Evolutionary conservation across 1,140 invertebrate species (phyloP), one percentile per base, ranked within the genome.

Genomic region (Drosophila simulans): DNA sequence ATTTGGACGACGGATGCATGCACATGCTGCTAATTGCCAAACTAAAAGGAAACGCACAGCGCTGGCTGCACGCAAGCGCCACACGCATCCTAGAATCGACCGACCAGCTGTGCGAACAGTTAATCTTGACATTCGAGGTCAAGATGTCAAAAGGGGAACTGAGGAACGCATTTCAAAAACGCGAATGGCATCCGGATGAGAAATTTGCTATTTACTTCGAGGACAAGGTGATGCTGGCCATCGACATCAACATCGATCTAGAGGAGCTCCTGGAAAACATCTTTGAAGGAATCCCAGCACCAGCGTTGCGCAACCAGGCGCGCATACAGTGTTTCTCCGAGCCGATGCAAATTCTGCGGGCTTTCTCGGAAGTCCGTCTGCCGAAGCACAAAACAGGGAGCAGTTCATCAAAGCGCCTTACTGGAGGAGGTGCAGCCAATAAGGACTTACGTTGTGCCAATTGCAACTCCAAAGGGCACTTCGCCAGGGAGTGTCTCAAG

Each of bases 191-290:
- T 31, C 5, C 7, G 2, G 27, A 31, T 7, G 27, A 31, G 2
- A 31, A 17, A 4, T 51, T 51, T 3, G 49, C 49, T 1, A 1
- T 5, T 3, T 52, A 52, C 2, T 52, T 52, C 11, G 49, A 34
- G 2, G 49, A 35, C 3, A 52, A 52, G 3, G 17, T 52, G 10
- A 52, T 52, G 49, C 13, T 52, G n/a, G 49, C 27, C 8, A 52
- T 17, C 5, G 13, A 20, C 40, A 43, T 15, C 8, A 43, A 17
- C 40, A 43, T 43, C 40, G 7, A 43, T 15, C 1, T 17, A 27
- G 49, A 51, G 15, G 49, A 51, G 5, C 22, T 43, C 4, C 3
- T 56, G 1, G 22, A 43, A 12, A 56, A 13, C 11, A 56, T 42
- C n/a, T 43, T 56, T 2, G 37, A 42, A 7, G 22, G 22, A 27